Conservation (phyloP, 2,888 invertebrate species). For the Metellina segmentata region DNA sequence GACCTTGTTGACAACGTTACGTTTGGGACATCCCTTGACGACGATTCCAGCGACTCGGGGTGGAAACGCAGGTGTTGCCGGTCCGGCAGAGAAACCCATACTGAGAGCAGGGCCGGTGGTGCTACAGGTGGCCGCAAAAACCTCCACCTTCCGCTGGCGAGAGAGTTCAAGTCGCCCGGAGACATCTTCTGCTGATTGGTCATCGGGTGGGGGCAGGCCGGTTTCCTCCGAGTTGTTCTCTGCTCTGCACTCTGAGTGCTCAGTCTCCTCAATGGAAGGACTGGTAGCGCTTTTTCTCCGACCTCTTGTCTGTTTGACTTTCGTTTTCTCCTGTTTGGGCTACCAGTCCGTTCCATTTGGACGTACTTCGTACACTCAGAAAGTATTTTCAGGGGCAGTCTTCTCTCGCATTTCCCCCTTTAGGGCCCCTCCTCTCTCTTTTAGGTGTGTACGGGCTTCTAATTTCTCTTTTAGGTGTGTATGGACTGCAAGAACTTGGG, state of each 20-base stretch:
- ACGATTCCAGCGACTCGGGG: neutral
- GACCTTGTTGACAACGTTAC: no score
- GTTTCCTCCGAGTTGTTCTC: neutral
- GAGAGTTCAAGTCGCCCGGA: constrained; percentile 59
- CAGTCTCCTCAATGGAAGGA: neutral
- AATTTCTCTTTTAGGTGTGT: neutral
- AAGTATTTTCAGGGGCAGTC: neutral
- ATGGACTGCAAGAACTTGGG: no score
- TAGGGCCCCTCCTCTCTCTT: neutral
- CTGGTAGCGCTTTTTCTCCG: neutral
- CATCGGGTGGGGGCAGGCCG: constrained; percentile 56
- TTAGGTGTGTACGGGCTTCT: neutral
- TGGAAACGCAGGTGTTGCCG: neutral
- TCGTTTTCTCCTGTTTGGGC: neutral
- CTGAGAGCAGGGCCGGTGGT: constrained; percentile 30
- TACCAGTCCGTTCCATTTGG: neutral
- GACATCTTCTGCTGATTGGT: constrained; percentile 58
- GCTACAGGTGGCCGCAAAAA: constrained; percentile 32
- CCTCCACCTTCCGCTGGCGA: constrained; percentile 32
- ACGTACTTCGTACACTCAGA: neutral
- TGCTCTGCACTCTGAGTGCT: neutral
- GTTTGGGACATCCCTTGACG: no score
- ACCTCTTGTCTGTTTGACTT: neutral
- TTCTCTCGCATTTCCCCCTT: neutral
- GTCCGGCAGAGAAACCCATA: constrained; percentile 42